Evolutionary conservation across 2,888 invertebrate genomes (phyloP).

Genomic region (Clunio marinus): DNA sequence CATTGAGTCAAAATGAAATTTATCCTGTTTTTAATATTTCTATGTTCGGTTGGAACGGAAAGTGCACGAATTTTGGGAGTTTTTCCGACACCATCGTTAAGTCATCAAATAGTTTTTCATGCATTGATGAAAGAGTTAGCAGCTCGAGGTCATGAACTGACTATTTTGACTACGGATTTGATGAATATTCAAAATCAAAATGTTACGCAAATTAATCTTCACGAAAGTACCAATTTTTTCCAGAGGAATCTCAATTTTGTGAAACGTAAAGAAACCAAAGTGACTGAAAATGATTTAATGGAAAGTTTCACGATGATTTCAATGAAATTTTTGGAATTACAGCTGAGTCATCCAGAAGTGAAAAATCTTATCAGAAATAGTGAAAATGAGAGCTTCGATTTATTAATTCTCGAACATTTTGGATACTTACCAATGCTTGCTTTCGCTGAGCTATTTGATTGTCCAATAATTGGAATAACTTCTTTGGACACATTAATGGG

Average conservation of each 20-base stretch:
- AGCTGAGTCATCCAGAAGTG: slow-evolving; percentile 42
- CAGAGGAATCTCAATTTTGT: not conserved
- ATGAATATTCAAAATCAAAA: slow-evolving; percentile 6
- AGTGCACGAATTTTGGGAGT: slow-evolving; percentile 44
- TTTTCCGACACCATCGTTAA: slow-evolving; percentile 47
- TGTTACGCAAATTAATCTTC: slow-evolving; percentile 18
- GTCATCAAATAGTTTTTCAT: slow-evolving; percentile 49
- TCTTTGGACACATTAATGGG: slow-evolving; percentile 44
- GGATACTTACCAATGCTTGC: slow-evolving; percentile 42
- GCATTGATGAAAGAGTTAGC: slow-evolving; percentile 45
- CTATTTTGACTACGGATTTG: slow-evolving; percentile 9
- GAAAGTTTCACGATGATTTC: slow-evolving; percentile 39
- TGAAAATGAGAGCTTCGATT: slow-evolving; percentile 42
- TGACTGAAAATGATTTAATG: slow-evolving; percentile 29
- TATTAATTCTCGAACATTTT: slow-evolving; percentile 43
- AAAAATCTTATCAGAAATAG: slow-evolving; percentile 42
- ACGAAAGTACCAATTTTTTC: not conserved
- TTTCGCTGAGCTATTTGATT: slow-evolving; percentile 42
- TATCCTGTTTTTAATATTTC: not conserved
- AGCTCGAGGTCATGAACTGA: slow-evolving; percentile 46
- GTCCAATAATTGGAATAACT: slow-evolving; percentile 42
- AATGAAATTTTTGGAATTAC: slow-evolving; percentile 35
- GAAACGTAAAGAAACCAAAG: not conserved
- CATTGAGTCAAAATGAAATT: not conserved
- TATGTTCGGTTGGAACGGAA: not conserved